phyloP scores from a whole-genome alignment of 1,140 invertebrate genomes.

The Orius laevigatus region DNA sequence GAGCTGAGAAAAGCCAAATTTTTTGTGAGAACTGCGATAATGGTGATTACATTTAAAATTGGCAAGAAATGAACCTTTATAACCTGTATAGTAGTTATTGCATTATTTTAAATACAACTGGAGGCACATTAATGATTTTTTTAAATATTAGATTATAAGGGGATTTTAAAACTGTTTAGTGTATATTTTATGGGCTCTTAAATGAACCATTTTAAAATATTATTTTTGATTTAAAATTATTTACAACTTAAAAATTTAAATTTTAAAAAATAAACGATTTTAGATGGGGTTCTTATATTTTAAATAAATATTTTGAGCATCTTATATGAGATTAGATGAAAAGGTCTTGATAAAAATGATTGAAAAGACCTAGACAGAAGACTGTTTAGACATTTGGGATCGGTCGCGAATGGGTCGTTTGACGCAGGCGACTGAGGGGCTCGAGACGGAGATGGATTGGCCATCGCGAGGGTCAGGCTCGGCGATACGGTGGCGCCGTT shows the following conservation, averaged over 20 bases:
- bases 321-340: not conserved
- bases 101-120: conserved; percentile 5
- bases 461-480: conserved; percentile 17
- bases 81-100: not conserved
- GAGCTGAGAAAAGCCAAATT: too few relatives aligned
- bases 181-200: not conserved
- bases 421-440: conserved; percentile 17
- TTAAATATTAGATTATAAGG: conserved; percentile 2
- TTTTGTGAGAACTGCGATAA: too few relatives aligned
- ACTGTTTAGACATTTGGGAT: conserved; percentile 20
- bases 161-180: conserved; percentile 5
- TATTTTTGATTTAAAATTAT: conserved; percentile 8
- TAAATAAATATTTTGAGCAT: not conserved
- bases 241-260: not conserved
- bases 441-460: conserved; percentile 18
- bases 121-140: conserved; percentile 3
- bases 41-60: not conserved
- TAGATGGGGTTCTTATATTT: conserved; percentile 1
- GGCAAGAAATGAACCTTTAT: not conserved
- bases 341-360: too few relatives aligned
- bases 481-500: conserved; percentile 17
- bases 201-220: not conserved
- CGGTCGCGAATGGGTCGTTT: conserved; percentile 6
- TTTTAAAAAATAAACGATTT: not conserved
- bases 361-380: conserved; percentile 18